Conservation (phyloP, 2,888 invertebrate species). For the Blastobasis lacticolella region DNA sequence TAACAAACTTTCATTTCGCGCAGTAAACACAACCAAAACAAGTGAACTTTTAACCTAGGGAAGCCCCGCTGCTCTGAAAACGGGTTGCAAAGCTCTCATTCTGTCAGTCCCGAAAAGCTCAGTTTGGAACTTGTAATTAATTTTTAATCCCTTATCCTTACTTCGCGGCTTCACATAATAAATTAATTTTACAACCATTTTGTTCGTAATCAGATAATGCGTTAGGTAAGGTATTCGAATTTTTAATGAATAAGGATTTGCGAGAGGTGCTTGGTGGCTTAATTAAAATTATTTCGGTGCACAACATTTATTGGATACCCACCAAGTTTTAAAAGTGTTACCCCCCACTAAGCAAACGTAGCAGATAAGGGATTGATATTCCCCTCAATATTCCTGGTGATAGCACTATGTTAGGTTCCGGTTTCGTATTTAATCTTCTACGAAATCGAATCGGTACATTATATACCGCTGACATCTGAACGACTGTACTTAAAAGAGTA, state of each 20-base stretch:
- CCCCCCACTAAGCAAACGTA: too few species aligned
- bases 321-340: too few species aligned
- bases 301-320: too few species aligned
- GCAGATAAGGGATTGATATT: too few species aligned
- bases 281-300: too few species aligned
- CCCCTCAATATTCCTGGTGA: too few species aligned
- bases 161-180: slow-evolving; percentile 54
- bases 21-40: slow-evolving; percentile 13
- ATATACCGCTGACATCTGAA: too few species aligned
- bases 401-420: too few species aligned
- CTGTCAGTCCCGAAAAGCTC: slow-evolving; percentile 34
- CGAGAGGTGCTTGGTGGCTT: neutral
- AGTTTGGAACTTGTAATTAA: slow-evolving; percentile 56
- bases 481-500: too few species aligned
- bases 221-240: slow-evolving; percentile 20
- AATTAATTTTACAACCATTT: slow-evolving; percentile 43
- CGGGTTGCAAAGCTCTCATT: slow-evolving; percentile 32
- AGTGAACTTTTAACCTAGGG: neutral
- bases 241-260: slow-evolving; percentile 27
- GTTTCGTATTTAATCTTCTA: too few species aligned
- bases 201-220: slow-evolving; percentile 43
- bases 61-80: slow-evolving; percentile 18
- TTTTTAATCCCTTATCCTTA: slow-evolving; percentile 58
- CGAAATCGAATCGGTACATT: too few species aligned
- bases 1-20: neutral